Evolutionary conservation across 2,888 invertebrate species (phyloP), one percentile per base, ranked within the genome.

Genomic region (Melikaiella ostensackeni): DNA sequence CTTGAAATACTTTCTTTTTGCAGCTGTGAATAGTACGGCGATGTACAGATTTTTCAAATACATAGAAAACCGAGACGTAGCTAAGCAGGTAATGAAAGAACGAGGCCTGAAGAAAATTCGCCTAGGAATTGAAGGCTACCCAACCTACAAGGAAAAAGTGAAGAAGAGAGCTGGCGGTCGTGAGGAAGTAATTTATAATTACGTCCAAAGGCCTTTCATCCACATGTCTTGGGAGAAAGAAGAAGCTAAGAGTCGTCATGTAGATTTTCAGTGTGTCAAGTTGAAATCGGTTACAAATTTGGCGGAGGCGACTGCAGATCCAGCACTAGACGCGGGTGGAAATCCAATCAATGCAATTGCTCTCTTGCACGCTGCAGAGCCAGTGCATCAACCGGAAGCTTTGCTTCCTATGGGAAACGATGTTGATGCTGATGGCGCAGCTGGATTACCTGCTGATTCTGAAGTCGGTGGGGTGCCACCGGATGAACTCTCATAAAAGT

Each of bases 191-290:
- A 99, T 99, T 83, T 99, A 99, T 93, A 99, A 99, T 92, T 99
- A 99, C 91, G 99, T 99, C 0, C 99, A 99, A 91, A 94, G 99
- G 0, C 99, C 99, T 0, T 99, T 99, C 92, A 97, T 99, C 75
- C 98, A 99, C 89, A 98, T 98, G 97, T 98, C 98, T 0, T 99
- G 99, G 99, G 99, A 99, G 91, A 99, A 99, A 88, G 99, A 99
- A 89, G 99, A 99, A 88, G 99, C 99, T 0, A 98, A 99, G 90
- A 98, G 98, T 88, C 95, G 99, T 0, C 99, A 99, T 90, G 99
- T 99, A 0, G 99, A 99, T 92, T 99, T 99, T 89, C 98, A 99
- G 92, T 99, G 99, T 90, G 98, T 99, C 76, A 99, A 98, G 92
- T 98, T 98, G 4, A 99, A 99, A 90, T 98, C 98, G 0, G 98